These are phyloP conservation scores for Drosophila borborema DNA, from an alignment of 2,888 invertebrate species.

Conservation along the genomic window DNA sequence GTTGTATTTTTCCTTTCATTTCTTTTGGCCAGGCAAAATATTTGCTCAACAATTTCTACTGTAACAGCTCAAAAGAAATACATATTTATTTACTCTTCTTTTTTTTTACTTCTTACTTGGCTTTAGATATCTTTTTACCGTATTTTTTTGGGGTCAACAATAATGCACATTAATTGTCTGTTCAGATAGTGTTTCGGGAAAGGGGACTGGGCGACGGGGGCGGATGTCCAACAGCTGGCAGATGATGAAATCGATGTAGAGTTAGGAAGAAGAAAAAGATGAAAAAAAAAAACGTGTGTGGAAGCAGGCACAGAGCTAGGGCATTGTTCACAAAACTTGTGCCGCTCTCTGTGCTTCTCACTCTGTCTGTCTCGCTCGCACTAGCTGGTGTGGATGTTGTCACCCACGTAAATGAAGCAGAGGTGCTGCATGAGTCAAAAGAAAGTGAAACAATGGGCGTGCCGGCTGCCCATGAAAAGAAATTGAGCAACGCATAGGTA, in stretches of 20 bases:
- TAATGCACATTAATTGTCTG: slow-evolving; percentile 75
- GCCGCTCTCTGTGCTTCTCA: not conserved
- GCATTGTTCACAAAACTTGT: slow-evolving; percentile 52
- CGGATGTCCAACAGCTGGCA: slow-evolving; percentile 17
- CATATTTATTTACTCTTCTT: slow-evolving; percentile 24
- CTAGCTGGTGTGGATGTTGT: slow-evolving; percentile 49
- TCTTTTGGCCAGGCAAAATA: slow-evolving; percentile 63
- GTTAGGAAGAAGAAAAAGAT: not conserved
- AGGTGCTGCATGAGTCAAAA: slow-evolving; percentile 55
- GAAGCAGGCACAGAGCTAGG: slow-evolving; percentile 51
- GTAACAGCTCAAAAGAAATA: slow-evolving; percentile 55
- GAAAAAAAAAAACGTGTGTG: not conserved
- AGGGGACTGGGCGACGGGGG: not conserved
- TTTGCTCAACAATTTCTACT: slow-evolving; percentile 76
- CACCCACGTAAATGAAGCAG: slow-evolving; percentile 63
- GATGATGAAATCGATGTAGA: slow-evolving; percentile 42
- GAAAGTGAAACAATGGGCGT: slow-evolving; percentile 62
- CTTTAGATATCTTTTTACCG: slow-evolving; percentile 2
- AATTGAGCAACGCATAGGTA: slow-evolving; percentile 47
- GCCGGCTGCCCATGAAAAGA: slow-evolving; percentile 67
- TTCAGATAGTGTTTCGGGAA: not conserved
- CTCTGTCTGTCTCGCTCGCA: not conserved
- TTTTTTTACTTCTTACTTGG: slow-evolving; percentile 15
- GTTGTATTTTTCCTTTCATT: slow-evolving; percentile 49
- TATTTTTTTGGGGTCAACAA: slow-evolving; percentile 46